Conservation (phyloP, 1,140 invertebrate genomes). For the Polyergus mexicanus region DNA sequence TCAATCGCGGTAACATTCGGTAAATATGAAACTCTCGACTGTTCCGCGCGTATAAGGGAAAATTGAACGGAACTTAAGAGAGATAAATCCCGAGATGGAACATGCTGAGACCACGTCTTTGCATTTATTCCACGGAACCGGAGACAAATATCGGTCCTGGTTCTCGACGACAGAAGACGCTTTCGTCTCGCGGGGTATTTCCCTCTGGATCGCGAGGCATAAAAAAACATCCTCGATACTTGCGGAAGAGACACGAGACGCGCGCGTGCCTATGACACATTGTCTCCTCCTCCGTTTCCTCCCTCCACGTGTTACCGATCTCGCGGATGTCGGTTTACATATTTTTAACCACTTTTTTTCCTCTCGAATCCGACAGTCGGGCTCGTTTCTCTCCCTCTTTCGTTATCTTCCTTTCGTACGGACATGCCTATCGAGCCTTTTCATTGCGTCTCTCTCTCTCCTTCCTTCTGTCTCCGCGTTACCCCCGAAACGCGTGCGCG, state of each 20-base stretch:
- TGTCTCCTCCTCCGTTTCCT: slow-evolving; percentile 63
- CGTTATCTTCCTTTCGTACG: slow-evolving; percentile 10
- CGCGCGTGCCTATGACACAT: slow-evolving; percentile 72
- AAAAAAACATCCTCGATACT: slow-evolving; percentile 68
- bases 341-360: slow-evolving; percentile 78
- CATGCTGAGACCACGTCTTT: slow-evolving; percentile 10
- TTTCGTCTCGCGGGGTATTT: slow-evolving; percentile 20
- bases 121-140: slow-evolving; percentile 41
- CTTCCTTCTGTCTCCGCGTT: slow-evolving; percentile 7
- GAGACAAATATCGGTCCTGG: slow-evolving; percentile 50
- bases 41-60: background rate
- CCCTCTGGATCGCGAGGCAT: slow-evolving; percentile 33
- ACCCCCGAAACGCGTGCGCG: slow-evolving; percentile 23
- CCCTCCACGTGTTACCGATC: slow-evolving; percentile 74
- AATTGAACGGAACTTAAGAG: slow-evolving; percentile 38
- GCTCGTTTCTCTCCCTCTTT: slow-evolving; percentile 4
- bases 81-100: slow-evolving; percentile 29
- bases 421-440: slow-evolving; percentile 47
- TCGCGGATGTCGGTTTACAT: slow-evolving; percentile 73
- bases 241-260: slow-evolving; percentile 38
- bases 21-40: background rate
- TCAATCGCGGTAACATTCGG: background rate
- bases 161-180: slow-evolving; percentile 21
- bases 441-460: slow-evolving; percentile 32
- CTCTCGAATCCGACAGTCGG: slow-evolving; percentile 50